Conservation (phyloP, 2,113 vertebrate genomes). For the Capricornis sumatraensis region DNA sequence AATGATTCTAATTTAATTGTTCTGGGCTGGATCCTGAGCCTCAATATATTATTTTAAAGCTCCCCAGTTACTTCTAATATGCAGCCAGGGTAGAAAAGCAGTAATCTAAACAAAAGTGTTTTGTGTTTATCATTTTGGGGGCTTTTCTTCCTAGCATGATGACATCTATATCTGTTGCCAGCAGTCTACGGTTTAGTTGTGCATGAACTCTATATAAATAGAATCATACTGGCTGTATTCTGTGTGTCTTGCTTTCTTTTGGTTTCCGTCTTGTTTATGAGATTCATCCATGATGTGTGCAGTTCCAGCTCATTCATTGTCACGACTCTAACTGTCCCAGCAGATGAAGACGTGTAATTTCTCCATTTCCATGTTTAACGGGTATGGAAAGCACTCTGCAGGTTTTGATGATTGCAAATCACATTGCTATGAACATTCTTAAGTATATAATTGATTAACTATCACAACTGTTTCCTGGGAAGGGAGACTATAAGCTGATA, state of each 20-base stretch:
- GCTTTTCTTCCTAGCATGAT: neutral
- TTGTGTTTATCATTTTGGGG: neutral
- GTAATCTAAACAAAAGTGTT: neutral
- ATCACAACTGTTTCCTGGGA: neutral
- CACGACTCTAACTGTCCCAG: neutral
- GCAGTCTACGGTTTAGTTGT: neutral
- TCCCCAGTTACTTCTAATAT: slow-evolving; percentile 26
- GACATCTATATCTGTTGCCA: neutral
- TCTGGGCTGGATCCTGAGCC: neutral
- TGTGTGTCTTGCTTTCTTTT: neutral
- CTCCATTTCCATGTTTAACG: neutral
- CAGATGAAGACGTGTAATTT: neutral
- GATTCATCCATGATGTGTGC: neutral
- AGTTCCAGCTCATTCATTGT: neutral
- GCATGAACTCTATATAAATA: neutral
- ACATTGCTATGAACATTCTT: neutral
- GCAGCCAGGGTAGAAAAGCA: neutral
- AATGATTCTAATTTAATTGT: slow-evolving; percentile 57
- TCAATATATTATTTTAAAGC: slow-evolving; percentile 40
- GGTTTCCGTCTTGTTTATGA: neutral
- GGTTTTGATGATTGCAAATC: neutral
- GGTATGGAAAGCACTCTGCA: neutral
- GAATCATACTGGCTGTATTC: neutral
- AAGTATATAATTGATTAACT: neutral
- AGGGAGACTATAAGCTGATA: neutral